These are phyloP conservation scores for Andrena camellia DNA, from an alignment of 2,888 invertebrate genomes.

Conservation along the genomic window DNA sequence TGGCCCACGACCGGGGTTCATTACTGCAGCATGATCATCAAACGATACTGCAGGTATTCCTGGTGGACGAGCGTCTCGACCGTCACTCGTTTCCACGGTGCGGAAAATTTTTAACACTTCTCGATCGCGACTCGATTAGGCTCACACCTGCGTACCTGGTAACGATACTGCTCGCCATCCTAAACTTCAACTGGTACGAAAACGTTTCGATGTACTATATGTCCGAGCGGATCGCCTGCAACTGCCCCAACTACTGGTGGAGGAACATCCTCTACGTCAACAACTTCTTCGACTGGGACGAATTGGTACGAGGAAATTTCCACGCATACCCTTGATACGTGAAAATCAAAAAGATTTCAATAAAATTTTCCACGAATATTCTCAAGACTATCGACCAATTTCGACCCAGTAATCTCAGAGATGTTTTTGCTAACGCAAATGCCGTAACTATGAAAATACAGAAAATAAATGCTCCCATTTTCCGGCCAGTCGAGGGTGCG, in stretches of 20 bases:
- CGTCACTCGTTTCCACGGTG: neutral
- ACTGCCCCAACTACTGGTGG: conserved; percentile 86
- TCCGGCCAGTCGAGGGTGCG: too few species aligned
- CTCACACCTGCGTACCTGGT: conserved; percentile 85
- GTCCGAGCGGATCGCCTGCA: conserved; percentile 82
- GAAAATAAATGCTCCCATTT: too few species aligned
- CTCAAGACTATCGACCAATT: too few species aligned
- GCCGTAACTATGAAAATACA: too few species aligned
- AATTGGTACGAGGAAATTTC: conserved; percentile 78
- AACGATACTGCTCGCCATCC: conserved; percentile 83
- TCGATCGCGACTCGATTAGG: neutral
- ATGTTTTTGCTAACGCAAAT: too few species aligned
- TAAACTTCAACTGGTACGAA: conserved; percentile 83
- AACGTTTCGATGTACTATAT: conserved; percentile 83
- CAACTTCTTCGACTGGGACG: conserved; percentile 84
- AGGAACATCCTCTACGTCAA: conserved; percentile 86
- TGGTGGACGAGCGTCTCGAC: neutral
- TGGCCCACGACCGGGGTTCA: conserved; percentile 48
- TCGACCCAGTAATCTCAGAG: too few species aligned
- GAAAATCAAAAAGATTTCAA: too few species aligned
- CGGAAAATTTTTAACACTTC: neutral
- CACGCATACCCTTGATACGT: too few species aligned
- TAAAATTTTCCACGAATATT: too few species aligned
- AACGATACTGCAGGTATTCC: conserved; percentile 76
- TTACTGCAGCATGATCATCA: conserved; percentile 75